phyloP scores from a whole-genome alignment of 37 sponge, comb jelly and placozoan genomes.

The Axinella damicornis region DNA sequence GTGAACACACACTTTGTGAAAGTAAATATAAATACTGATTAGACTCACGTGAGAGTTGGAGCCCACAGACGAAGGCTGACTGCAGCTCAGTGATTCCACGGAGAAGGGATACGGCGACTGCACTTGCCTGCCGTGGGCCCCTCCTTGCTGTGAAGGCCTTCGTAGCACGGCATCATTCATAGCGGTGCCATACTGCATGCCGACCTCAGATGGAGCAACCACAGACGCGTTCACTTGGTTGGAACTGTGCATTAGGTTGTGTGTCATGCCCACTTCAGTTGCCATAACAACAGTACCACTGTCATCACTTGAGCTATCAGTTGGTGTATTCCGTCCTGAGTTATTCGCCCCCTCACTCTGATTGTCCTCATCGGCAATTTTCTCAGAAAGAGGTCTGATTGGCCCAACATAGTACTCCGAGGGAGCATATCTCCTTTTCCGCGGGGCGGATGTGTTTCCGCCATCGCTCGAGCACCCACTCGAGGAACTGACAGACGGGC shows the following conservation, averaged over 20 bases:
- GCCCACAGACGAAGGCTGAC: slow-evolving; percentile 20
- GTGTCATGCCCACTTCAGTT: no score
- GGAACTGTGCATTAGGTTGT: no score
- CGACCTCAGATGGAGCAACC: no score
- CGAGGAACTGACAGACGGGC: slow-evolving; percentile 54
- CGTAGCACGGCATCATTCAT: no score
- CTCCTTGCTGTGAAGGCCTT: no score
- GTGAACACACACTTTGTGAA: not conserved
- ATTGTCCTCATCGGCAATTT: slow-evolving; percentile 36
- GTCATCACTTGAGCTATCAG: slow-evolving; percentile 20
- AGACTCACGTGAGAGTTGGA: slow-evolving; percentile 23
- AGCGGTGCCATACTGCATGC: no score
- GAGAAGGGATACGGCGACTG: slow-evolving; percentile 27
- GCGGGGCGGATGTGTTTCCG: not conserved
- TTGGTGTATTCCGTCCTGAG: slow-evolving; percentile 62
- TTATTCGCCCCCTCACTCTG: slow-evolving; percentile 49
- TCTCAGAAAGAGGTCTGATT: slow-evolving; percentile 34
- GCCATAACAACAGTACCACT: not conserved
- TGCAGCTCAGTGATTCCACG: slow-evolving; percentile 32
- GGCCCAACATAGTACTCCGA: slow-evolving; percentile 75
- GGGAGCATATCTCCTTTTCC: slow-evolving; percentile 21
- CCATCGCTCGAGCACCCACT: slow-evolving; percentile 77
- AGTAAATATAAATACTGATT: not conserved
- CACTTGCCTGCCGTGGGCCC: no score
- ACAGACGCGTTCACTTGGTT: no score